Evolutionary conservation across 2,797 vertebrate species (phyloP).

Genomic region (Squalus acanthias): DNA sequence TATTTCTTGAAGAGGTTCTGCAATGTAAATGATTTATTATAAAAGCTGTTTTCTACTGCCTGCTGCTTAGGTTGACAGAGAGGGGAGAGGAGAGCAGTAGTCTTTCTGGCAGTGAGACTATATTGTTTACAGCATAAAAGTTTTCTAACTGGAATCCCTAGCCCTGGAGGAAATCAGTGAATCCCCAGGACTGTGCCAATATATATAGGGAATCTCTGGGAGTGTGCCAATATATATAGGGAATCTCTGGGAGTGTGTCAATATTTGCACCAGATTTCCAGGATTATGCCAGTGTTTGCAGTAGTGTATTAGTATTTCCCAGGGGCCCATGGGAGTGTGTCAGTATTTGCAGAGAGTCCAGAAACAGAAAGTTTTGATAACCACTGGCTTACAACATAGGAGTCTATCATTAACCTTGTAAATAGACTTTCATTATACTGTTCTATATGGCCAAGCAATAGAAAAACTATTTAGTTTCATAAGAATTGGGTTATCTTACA

Average conservation of each 20-base stretch:
- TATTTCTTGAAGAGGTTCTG: neutral
- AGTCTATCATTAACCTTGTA: neutral
- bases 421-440: neutral
- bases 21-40: neutral
- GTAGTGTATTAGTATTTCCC: neutral
- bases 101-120: neutral
- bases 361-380: neutral
- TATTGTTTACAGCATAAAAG: neutral
- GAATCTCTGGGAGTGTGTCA: neutral
- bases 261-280: neutral
- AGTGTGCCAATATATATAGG: neutral
- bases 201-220: neutral
- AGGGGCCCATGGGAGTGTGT: neutral
- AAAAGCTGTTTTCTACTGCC: neutral
- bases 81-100: neutral
- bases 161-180: neutral
- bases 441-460: neutral
- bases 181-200: neutral
- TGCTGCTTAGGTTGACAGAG: neutral
- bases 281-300: neutral
- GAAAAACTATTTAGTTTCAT: neutral
- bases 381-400: neutral
- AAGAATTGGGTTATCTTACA: neutral
- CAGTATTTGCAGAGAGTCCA: neutral
- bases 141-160: neutral